A percentile compares a stretch with the other conserved stretches of the same genome.
phyloP scores from a whole-genome alignment of 2,797 vertebrate species.

The Spheniscus humboldti region DNA sequence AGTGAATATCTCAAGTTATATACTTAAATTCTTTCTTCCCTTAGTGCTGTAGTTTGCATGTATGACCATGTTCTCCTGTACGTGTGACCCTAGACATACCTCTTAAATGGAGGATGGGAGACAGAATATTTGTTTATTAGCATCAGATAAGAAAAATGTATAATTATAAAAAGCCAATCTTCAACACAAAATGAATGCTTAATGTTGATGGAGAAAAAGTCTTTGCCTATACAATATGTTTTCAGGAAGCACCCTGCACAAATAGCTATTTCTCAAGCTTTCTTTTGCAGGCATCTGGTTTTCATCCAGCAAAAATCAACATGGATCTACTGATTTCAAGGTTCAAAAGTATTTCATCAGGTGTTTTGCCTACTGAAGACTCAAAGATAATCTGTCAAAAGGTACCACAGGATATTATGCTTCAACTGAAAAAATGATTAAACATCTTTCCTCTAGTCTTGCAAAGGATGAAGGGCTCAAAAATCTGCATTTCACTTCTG shows the following conservation, averaged over 20 bases:
- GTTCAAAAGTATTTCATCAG: not conserved
- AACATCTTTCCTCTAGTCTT: not conserved
- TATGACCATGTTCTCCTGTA: not conserved
- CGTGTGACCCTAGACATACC: not conserved
- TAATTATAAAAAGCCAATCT: not conserved
- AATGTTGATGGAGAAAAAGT: not conserved
- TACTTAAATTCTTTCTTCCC: not conserved
- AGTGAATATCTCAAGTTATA: not conserved
- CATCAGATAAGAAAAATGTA: not conserved
- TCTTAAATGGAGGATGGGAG: not conserved
- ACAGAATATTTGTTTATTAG: not conserved
- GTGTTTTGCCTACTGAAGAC: not conserved
- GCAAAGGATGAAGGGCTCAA: not conserved
- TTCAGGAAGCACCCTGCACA: not conserved
- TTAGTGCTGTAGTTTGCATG: not conserved
- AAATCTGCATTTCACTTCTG: not conserved
- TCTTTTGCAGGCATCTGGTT: not conserved
- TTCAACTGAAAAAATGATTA: not conserved
- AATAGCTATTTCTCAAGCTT: not conserved
- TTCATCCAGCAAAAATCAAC: not conserved
- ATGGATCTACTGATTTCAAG: not conserved
- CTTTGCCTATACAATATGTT: not conserved
- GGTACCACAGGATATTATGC: not conserved
- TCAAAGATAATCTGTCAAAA: not conserved
- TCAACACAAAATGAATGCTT: not conserved